These are phyloP conservation scores for Emydura subglobosa DNA, from an alignment of 2,113 vertebrate species.

Conservation along the genomic window DNA sequence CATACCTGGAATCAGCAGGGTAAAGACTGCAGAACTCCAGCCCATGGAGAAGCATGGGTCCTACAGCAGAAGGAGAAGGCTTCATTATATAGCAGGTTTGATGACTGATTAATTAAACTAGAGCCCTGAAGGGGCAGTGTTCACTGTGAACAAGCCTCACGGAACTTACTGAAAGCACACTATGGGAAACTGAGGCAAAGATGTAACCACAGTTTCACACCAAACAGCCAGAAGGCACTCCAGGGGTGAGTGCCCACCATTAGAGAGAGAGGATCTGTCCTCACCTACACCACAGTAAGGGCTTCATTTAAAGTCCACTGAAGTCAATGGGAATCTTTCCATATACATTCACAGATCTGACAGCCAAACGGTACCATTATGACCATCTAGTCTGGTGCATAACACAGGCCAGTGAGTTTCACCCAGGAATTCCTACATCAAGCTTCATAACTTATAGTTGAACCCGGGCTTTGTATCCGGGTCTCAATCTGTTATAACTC, in stretches of 20 bases:
- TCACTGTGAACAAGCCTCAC: background rate
- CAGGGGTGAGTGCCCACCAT: background rate
- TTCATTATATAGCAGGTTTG: too few species aligned
- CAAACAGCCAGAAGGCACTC: background rate
- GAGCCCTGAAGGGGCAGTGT: background rate
- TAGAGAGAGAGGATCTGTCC: background rate
- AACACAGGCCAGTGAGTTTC: background rate
- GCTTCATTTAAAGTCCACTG: background rate
- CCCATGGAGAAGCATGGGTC: background rate
- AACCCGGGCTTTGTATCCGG: background rate
- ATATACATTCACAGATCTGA: background rate
- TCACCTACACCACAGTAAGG: background rate
- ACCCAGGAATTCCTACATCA: background rate
- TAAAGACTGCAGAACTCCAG: background rate
- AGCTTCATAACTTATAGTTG: background rate
- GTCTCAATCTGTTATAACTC: too few species aligned
- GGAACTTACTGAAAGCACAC: background rate
- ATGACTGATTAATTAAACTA: too few species aligned
- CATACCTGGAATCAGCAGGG: background rate
- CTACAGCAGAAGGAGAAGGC: background rate
- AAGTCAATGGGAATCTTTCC: background rate
- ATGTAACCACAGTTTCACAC: background rate
- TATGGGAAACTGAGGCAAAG: background rate
- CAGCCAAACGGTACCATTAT: background rate
- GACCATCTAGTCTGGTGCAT: background rate